These are phyloP conservation scores for Nothura maculosa DNA, from an alignment of 2,797 vertebrate species.

Conservation along the genomic window DNA sequence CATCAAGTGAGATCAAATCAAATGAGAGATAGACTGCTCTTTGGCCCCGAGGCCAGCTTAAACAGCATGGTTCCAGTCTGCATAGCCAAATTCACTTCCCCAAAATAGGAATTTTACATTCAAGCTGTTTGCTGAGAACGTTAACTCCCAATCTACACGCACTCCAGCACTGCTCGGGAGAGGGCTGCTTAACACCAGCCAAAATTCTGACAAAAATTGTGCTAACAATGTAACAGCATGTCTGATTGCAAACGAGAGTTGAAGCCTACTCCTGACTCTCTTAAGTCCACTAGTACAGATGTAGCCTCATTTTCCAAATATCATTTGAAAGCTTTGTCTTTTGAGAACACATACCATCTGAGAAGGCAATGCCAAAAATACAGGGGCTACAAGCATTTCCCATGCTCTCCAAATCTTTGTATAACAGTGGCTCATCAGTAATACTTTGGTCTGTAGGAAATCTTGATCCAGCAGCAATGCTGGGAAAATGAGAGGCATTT, in stretches of 20 bases:
- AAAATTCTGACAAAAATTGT: conserved; percentile 46
- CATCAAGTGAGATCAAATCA: not conserved
- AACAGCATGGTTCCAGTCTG: rapidly evolving
- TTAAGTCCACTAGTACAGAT: not conserved
- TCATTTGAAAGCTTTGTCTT: conserved; percentile 13
- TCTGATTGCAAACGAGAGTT: not conserved
- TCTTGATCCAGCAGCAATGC: not conserved
- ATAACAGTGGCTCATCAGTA: not conserved
- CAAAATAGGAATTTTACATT: not conserved
- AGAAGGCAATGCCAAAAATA: not conserved
- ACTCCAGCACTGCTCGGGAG: not conserved
- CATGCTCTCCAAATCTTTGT: not conserved
- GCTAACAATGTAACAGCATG: not conserved
- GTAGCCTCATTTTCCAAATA: conserved; percentile 12
- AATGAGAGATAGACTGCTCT: not conserved
- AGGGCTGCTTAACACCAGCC: not conserved
- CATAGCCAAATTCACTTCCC: not conserved
- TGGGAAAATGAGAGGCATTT: conserved; percentile 12
- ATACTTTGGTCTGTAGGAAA: not conserved
- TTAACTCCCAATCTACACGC: not conserved
- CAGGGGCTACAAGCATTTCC: not conserved
- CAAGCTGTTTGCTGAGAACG: not conserved
- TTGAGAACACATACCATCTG: not conserved
- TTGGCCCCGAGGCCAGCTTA: not conserved
- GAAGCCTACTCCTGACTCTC: not conserved